These are phyloP conservation scores for Ptychochromis oligacanthus DNA, from an alignment of 2,113 vertebrate species.

Conservation along the genomic window DNA sequence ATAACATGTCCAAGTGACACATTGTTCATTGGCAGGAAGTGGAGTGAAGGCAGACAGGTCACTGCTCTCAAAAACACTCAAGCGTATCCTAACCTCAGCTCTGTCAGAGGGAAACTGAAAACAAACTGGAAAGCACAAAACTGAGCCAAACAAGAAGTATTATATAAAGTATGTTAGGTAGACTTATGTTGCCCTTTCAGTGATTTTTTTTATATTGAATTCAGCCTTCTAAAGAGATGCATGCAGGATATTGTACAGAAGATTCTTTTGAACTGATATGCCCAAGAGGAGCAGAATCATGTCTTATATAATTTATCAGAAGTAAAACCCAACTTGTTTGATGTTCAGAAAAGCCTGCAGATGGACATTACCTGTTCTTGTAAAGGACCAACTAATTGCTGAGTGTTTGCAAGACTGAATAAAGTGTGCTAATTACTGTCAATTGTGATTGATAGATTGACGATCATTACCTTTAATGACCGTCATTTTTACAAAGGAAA, in stretches of 20 bases:
- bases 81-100: conserved; percentile 19
- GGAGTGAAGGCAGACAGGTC: conserved; percentile 27
- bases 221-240: conserved; percentile 30
- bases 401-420: conserved; percentile 25
- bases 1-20: conserved; percentile 59
- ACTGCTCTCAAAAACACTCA: conserved; percentile 27
- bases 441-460: conserved; percentile 13
- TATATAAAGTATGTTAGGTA: neutral
- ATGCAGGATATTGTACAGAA: neutral
- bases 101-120: conserved; percentile 31
- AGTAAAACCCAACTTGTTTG: conserved; percentile 16
- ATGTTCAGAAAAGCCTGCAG: conserved; percentile 24
- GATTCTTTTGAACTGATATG: conserved; percentile 32
- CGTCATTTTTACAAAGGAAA: conserved; percentile 30
- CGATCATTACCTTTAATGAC: conserved; percentile 24
- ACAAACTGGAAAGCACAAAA: conserved; percentile 17
- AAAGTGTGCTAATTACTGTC: conserved; percentile 19
- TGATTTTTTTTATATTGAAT: conserved; percentile 33
- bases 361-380: conserved; percentile 8
- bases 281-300: conserved; percentile 21
- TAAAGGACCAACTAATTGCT: conserved; percentile 38
- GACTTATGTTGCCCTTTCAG: conserved; percentile 1
- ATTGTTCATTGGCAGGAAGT: neutral
- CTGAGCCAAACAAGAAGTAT: conserved; percentile 2
- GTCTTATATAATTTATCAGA: conserved; percentile 34